These are phyloP conservation scores for Pseudomyrmex gracilis DNA, from an alignment of 1,140 invertebrate species.

Conservation along the genomic window DNA sequence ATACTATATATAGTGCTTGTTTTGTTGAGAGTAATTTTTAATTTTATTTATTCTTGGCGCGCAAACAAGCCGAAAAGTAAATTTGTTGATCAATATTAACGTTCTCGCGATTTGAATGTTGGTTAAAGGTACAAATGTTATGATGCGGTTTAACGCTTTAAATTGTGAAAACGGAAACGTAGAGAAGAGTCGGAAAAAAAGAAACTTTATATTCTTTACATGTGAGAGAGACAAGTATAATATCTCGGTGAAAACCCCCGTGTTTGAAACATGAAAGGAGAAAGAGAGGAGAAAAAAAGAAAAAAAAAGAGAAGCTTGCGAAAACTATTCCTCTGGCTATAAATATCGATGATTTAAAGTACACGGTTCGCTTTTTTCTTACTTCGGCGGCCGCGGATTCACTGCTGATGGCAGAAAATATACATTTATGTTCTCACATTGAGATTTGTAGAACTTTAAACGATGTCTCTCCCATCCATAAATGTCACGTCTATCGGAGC, in stretches of 20 bases:
- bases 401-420: slow-evolving; percentile 33
- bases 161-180: not conserved
- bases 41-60: not conserved
- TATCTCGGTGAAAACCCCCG: not conserved
- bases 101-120: not conserved
- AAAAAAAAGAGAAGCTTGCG: not conserved
- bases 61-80: not conserved
- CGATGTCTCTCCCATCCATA: slow-evolving; percentile 20
- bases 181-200: not conserved
- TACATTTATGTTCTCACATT: slow-evolving; percentile 31
- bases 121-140: too few species aligned
- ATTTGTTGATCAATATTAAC: not conserved
- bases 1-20: not conserved
- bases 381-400: slow-evolving; percentile 9
- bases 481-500: slow-evolving; percentile 21
- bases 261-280: not conserved
- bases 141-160: too few species aligned
- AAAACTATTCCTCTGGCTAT: slow-evolving; percentile 46
- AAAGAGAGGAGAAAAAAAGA: too few species aligned
- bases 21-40: not conserved
- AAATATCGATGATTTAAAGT: slow-evolving; percentile 65
- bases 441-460: slow-evolving; percentile 52
- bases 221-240: slow-evolving; percentile 5
- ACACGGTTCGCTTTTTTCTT: slow-evolving; percentile 38
- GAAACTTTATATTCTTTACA: not conserved